These are phyloP conservation scores for Lacerta bilineata DNA, from an alignment of 2,797 vertebrate genomes.

Conservation along the genomic window DNA sequence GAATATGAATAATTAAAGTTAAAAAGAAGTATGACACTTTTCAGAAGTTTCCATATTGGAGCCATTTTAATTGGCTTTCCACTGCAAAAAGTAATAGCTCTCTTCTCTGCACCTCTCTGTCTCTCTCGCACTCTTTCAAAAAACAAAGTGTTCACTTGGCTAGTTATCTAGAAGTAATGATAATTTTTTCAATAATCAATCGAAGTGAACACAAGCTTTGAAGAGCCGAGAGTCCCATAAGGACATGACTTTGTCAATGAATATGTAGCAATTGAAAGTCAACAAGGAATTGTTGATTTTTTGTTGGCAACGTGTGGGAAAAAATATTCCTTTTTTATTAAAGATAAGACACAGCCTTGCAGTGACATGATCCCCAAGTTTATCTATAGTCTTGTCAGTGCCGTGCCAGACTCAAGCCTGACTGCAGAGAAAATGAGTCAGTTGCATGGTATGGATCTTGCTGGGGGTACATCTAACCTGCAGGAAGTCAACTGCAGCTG, in stretches of 20 bases:
- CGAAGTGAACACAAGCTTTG: background rate
- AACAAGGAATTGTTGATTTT: background rate
- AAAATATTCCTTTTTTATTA: background rate
- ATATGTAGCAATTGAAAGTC: too few species aligned
- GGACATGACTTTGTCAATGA: background rate
- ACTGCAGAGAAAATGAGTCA: background rate
- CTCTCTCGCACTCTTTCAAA: background rate
- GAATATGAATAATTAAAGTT: constrained; percentile 12
- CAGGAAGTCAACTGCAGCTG: background rate
- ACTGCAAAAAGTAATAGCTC: background rate
- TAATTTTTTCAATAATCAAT: background rate
- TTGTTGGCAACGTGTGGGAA: background rate
- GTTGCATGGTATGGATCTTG: background rate
- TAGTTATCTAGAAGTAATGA: background rate
- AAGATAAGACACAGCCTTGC: background rate
- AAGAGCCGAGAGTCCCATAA: background rate
- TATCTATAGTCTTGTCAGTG: background rate
- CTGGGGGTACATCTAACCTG: background rate
- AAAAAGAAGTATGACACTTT: background rate
- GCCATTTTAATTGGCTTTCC: background rate
- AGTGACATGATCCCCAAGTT: background rate
- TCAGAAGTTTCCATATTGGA: background rate
- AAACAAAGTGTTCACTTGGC: background rate
- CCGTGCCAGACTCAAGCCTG: background rate
- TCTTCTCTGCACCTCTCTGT: background rate